phyloP scores from a whole-genome alignment of 2,113 vertebrate genomes.

The Irena cyanogastra region DNA sequence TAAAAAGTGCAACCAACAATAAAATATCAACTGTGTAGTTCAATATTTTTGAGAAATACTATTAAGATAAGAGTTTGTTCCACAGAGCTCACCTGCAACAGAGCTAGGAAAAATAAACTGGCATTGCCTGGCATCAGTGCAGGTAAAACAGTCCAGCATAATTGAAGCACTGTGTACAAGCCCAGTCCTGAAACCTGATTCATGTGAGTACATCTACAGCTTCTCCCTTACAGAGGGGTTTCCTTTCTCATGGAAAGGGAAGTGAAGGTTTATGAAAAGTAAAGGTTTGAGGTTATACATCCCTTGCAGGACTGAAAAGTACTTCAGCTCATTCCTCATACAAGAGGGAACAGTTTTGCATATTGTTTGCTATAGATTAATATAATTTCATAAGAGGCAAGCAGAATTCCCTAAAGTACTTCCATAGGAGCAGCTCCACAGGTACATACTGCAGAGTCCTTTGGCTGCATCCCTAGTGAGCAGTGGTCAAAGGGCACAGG shows the following conservation, averaged over 20 bases:
- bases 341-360: not conserved
- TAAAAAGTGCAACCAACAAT: not conserved
- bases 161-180: not conserved
- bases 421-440: not conserved
- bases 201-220: not conserved
- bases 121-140: not conserved
- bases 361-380: not conserved
- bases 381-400: not conserved
- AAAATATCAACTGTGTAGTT: not conserved
- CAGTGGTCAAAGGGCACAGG: not conserved
- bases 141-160: not conserved
- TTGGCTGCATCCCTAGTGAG: not conserved
- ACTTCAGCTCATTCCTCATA: not conserved
- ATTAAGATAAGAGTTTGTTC: not conserved
- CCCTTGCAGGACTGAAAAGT: not conserved
- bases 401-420: not conserved
- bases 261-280: not conserved
- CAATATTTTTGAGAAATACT: not conserved
- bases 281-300: not conserved
- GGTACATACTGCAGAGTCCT: not conserved
- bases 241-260: not conserved
- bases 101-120: not conserved
- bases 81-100: not conserved
- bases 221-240: not conserved
- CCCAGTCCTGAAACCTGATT: slow-evolving; percentile 10